phyloP scores from a whole-genome alignment of 2,113 vertebrate species.

The Crotalus viridis region DNA sequence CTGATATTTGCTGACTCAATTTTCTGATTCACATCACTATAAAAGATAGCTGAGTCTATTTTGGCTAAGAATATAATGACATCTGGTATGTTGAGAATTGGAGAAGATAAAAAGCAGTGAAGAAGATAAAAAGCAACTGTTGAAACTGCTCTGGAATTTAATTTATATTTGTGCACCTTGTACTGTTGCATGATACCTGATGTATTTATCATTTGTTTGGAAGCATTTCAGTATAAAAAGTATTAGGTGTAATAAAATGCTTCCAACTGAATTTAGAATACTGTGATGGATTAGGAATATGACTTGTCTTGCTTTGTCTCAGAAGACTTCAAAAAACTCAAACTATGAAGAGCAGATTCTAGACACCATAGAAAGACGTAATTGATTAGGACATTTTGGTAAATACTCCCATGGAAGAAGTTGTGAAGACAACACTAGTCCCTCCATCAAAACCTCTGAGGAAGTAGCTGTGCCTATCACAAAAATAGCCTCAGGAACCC shows the following conservation, averaged over 20 bases:
- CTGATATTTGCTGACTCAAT: neutral
- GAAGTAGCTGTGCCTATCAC: neutral
- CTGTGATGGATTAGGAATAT: neutral
- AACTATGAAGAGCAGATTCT: neutral
- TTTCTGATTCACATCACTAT: neutral
- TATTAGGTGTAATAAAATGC: neutral
- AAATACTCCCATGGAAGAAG: neutral
- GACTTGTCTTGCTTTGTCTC: neutral
- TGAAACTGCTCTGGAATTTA: neutral
- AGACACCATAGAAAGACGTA: neutral
- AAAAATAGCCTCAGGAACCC: neutral
- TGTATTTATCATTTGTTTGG: neutral
- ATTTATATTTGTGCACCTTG: neutral
- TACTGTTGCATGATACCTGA: neutral
- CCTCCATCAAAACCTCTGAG: neutral
- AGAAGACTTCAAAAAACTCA: neutral
- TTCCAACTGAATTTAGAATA: neutral
- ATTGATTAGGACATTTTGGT: neutral
- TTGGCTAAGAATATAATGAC: neutral
- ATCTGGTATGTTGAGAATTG: neutral
- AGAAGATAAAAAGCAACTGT: neutral
- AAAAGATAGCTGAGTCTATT: neutral
- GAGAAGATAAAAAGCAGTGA: neutral
- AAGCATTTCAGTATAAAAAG: neutral
- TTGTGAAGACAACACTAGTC: neutral